These are phyloP conservation scores for Drosophila pachea DNA, from an alignment of 1,140 invertebrate species.

Conservation along the genomic window DNA sequence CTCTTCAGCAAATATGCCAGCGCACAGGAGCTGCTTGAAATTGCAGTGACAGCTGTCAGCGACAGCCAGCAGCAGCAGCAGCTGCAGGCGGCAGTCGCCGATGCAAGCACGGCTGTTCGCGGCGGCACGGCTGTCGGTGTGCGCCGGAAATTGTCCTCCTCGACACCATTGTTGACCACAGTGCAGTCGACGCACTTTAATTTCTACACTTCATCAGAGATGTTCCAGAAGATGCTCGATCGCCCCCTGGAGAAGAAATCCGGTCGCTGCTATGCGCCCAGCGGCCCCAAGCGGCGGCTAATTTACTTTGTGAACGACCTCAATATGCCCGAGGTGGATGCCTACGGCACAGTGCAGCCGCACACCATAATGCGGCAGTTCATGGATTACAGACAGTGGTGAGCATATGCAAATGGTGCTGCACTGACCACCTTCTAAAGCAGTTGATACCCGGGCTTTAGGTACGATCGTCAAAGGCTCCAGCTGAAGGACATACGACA, in stretches of 20 bases:
- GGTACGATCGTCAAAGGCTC: constrained; percentile 90
- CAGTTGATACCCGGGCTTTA: neutral
- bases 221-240: constrained; percentile 95
- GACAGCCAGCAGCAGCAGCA: constrained; percentile 33
- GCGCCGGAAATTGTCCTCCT: constrained; percentile 55
- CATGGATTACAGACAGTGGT: constrained; percentile 95
- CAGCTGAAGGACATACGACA: constrained; percentile 95
- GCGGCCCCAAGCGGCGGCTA: constrained; percentile 90
- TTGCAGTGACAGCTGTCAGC: constrained; percentile 57
- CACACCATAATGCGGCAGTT: constrained; percentile 96
- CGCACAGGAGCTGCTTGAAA: constrained; percentile 66
- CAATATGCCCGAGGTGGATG: constrained; percentile 98
- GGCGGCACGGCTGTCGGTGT: constrained; percentile 12
- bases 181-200: constrained; percentile 95
- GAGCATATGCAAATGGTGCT: neutral
- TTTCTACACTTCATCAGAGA: constrained; percentile 95
- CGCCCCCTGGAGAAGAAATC: constrained; percentile 97
- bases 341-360: constrained; percentile 96
- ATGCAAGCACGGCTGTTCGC: neutral
- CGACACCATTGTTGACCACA: constrained; percentile 73
- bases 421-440: neutral
- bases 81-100: neutral
- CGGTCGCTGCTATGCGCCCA: constrained; percentile 94
- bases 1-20: constrained; percentile 84
- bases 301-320: constrained; percentile 98